Base-by-base conservation (phyloP, 2,797 vertebrate species). In the Notamacropus eugenii region DNA sequence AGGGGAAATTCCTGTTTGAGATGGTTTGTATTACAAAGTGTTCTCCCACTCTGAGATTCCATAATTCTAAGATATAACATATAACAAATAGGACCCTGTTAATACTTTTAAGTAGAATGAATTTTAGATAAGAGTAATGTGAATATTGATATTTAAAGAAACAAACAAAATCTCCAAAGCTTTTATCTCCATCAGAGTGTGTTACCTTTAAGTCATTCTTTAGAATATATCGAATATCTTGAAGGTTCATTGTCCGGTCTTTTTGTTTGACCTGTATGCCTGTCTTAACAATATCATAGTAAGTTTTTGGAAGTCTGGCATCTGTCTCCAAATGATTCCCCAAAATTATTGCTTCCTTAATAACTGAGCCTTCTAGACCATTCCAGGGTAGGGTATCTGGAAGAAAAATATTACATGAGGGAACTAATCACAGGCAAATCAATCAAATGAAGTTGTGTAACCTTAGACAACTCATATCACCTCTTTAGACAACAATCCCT, bases 361-460 rank as follows among this genome's bases (percentile, higher is more conserved):
- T 96, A 54, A 92, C 95, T 0, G 98, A 98, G 54, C 98, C 99
- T 55, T 99, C 98, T 67, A 98, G 46, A 90, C 97, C 98, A 96
- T 98, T 97, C 99, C 99, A 99, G n/a, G 99, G 99, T 97, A 98
- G 94, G 46, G 91, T 97, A 92, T 99, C 99, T 99, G 96, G 92
- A 98, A 98, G 90, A 82, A 96, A 98, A 59, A 96, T 58, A 58
- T 94, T 40, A 55, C 4, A 94, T 16, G 91, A 92, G 91, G 5
- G 24, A 90, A 31, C 50, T 87, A 93, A 95, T 4, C 59, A 95
- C 90, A 94, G 90, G 96, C 24, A 95, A 95, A 95, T n/a, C 54
- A 90, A 93, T 92, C 52, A 94, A 55, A 90, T 55, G 55, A 95
- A 97, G 91, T 16, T 94, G 74, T 19, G 2, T 57, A 93, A 90